Evolutionary conservation across 2,113 vertebrate species (phyloP), one percentile per base, ranked within the genome.

Genomic region (Fregata magnificens): DNA sequence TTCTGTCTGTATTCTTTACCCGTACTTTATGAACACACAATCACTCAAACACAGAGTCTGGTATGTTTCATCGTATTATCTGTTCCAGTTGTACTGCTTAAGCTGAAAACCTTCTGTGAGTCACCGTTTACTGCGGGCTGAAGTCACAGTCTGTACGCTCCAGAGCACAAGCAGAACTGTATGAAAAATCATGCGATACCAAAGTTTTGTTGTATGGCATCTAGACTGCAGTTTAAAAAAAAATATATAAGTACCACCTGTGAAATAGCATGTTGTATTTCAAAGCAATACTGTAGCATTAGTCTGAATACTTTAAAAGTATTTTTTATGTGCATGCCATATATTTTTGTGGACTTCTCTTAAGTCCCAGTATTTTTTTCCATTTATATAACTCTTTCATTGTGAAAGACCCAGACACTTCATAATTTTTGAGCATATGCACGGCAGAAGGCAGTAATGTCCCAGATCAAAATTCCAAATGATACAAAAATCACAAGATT

Each of bases 91-190:
- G 25, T 50, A 42, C 6, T 55, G 15, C 47, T 91, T 62, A 86
- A 92, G n/a, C 12, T 50, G 56, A 38, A 90, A 88, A 59, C 5
- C 9, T 2, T 56, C 62, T 47, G 36, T 71, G 42, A 69, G 40
- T 70, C 47, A 67, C 13, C 0, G 0, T 44, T 69, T 18, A 69
- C 8, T 0, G 2, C 13, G 1, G 21, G 7, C 11, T 94, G 82
- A 86, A 77, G 61, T 94, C 56, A 81, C 34, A 80, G 20, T 36
- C 49, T 1, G 0, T 44, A 49, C 21, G 18, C 11, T 32, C 40
- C 49, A 72, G 49, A 79, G 31, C 44, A 58, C 15, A 59, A 67
- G 25, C 24, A 85, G 47, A 94, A 70, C 28, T 25, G 0, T 21
- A 42, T 3, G 4, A 80, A 86, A 87, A 81, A 42, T 32, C 22